These are phyloP conservation scores for Gallinago stenura DNA, from an alignment of 2,797 vertebrate species.

Conservation along the genomic window DNA sequence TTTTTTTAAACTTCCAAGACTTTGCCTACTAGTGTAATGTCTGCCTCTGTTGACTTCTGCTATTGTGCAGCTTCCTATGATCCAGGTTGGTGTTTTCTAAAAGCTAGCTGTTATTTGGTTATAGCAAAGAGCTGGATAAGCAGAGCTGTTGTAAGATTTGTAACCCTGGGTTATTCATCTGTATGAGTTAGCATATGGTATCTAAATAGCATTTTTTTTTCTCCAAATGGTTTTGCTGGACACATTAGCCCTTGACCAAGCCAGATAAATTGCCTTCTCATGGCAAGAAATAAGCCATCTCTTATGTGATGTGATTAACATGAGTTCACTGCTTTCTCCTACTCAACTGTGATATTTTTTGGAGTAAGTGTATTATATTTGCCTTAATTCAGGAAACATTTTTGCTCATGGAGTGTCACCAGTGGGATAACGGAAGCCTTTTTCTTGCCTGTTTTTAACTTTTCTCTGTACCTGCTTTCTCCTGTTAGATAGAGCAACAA, in stretches of 20 bases:
- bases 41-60: background rate
- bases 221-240: background rate
- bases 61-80: background rate
- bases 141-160: background rate
- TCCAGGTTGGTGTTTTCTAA: background rate
- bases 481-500: background rate
- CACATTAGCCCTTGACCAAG: background rate
- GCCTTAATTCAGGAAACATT: background rate
- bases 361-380: background rate
- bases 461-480: background rate
- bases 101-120: background rate
- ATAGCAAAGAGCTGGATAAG: background rate
- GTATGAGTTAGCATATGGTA: background rate
- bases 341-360: background rate
- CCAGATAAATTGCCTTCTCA: background rate
- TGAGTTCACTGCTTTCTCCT: background rate
- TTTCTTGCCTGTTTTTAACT: background rate
- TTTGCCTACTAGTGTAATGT: background rate
- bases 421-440: background rate
- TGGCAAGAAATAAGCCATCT: background rate
- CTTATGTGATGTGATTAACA: background rate
- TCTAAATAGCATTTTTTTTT: background rate
- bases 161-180: background rate
- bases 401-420: background rate
- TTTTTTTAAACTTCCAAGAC: background rate